Evolutionary conservation across 1,140 invertebrate species (phyloP).

Genomic region (Drosophila pachea): DNA sequence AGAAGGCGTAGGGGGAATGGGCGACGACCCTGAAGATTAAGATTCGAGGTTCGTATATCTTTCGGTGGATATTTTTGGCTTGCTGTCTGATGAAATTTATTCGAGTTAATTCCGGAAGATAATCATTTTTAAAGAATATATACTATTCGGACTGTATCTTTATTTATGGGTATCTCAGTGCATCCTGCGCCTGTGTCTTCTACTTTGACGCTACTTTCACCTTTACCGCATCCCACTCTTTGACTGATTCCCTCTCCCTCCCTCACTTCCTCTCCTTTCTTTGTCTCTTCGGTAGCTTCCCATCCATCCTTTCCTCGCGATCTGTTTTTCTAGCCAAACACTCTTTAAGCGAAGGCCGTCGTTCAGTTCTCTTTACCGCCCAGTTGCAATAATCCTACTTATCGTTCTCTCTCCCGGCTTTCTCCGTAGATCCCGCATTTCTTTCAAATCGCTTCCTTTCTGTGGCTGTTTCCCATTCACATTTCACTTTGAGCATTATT

Average conservation of each 20-base stretch:
- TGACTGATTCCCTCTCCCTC: neutral
- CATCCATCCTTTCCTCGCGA: neutral
- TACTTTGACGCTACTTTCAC: too few relatives aligned
- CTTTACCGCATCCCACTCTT: too few relatives aligned
- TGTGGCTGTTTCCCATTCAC: too few relatives aligned
- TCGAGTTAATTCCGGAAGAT: conserved; percentile 1
- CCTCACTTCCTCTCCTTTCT: neutral
- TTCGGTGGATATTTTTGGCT: conserved; percentile 12
- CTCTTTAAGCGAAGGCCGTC: too few relatives aligned
- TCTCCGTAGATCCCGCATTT: too few relatives aligned
- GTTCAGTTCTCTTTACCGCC: too few relatives aligned
- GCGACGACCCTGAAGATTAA: conserved; percentile 28
- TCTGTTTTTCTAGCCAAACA: too few relatives aligned
- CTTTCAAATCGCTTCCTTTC: too few relatives aligned
- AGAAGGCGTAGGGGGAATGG: neutral
- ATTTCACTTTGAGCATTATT: too few relatives aligned
- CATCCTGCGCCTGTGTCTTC: neutral
- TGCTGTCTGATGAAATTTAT: conserved; percentile 1
- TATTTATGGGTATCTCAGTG: neutral
- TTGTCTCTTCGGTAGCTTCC: neutral
- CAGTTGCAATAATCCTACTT: too few relatives aligned
- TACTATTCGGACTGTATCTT: neutral
- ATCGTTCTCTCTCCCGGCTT: too few relatives aligned
- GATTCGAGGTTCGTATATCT: neutral
- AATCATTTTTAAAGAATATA: neutral